Base-by-base conservation (phyloP, 2,797 vertebrate species). In the Lophius americanus region DNA sequence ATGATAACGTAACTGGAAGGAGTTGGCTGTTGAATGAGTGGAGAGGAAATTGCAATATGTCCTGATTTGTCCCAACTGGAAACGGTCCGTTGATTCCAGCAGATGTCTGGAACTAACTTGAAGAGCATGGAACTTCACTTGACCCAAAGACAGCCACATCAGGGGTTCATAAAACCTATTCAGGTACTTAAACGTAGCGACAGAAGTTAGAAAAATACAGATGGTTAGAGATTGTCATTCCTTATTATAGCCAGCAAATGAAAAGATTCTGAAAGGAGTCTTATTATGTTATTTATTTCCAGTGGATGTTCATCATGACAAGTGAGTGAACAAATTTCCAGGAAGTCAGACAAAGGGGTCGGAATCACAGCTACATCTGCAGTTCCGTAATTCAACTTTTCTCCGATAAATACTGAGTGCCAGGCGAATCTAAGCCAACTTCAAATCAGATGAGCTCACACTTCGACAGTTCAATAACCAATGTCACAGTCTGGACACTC, bases 1-100 rank as follows among this genome's bases (percentile, higher is more conserved):
- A 79, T 76, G 64, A 50, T 78, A 52, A 53, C 67, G 72, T 48
- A 35, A 67, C 43, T 51, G 60, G 46, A 55, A 13, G 51, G 62
- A 64, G 41, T 55, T 13, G 13, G 53, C 39, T 5, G 11, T 57
- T 67, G 68, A 81, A 66, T 57, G 57, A 64, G 63, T 68, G 51
- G 33, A 72, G 49, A 70, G 64, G 62, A 72, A 71, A 78, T 83
- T 59, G 68, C 76, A 84, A 72, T 84, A 79, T 79, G 84, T 85
- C 68, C 81, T 73, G 61, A 78, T 75, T 82, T 62, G 62, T 70
- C 64, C 64, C 58, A 58, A 60, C 76, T 74, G 79, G 62, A 78
- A 68, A n/a, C 46, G 43, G 62, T 59, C 75, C 51, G 52, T 50
- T 58, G 63, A 68, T 64, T 86, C 64, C 68, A 83, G 69, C 70